phyloP scores from a whole-genome alignment of 2,888 invertebrate species.

The Nemoura dubitans region DNA sequence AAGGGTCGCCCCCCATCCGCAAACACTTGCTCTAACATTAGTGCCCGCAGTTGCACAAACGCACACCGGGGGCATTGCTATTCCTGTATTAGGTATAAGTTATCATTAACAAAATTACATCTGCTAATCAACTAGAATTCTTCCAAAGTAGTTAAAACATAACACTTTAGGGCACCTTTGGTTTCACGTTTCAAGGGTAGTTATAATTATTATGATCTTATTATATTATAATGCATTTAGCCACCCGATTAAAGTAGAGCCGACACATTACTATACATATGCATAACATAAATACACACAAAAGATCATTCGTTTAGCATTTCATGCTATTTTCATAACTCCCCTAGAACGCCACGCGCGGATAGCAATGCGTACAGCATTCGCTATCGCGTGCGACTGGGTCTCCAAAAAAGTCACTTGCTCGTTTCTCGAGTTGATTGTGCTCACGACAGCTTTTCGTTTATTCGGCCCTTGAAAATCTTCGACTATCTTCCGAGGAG shows the following conservation, averaged over 20 bases:
- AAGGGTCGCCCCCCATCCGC: too few species aligned
- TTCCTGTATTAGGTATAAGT: conserved; percentile 20
- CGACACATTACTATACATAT: neutral
- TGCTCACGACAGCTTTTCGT: neutral
- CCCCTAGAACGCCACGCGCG: neutral
- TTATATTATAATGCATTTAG: neutral
- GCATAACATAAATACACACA: neutral
- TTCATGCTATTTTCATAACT: neutral
- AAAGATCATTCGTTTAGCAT: neutral
- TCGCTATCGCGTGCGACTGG: neutral
- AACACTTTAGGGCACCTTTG: conserved; percentile 83
- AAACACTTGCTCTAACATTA: too few species aligned
- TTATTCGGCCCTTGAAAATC: neutral
- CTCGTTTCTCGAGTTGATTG: neutral
- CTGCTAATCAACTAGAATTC: conserved; percentile 28
- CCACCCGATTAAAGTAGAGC: conserved; percentile 23
- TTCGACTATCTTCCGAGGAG: conserved; percentile 20
- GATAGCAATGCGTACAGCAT: too few species aligned
- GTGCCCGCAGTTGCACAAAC: too few species aligned
- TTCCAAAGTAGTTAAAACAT: conserved; percentile 60
- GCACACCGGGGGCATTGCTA: neutral
- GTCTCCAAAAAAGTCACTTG: neutral
- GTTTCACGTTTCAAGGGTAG: conserved; percentile 75
- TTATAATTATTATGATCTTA: conserved; percentile 52
- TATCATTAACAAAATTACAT: conserved; percentile 35